Evolutionary conservation across 2,113 vertebrate genomes (phyloP), one percentile per base, ranked within the genome.

Genomic region (Myotis davidii): DNA sequence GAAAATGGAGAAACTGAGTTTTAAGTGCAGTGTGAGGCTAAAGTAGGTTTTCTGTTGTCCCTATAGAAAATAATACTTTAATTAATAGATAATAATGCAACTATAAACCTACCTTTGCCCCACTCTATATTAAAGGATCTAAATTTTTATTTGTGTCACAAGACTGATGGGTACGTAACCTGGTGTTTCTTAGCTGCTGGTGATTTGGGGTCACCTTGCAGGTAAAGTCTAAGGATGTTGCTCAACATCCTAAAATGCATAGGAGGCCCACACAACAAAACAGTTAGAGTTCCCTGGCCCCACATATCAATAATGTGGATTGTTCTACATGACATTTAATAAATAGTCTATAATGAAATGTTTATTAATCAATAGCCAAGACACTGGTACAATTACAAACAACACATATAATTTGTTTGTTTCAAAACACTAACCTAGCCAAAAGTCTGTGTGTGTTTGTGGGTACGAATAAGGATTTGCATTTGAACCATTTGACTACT

Each of bases 271-370:
- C 21, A 9, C 3, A 21, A 61, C 5, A 13, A 25, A 67, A 69
- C 10, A 2, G 0, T 18, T 3, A 0, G 14, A 1, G 0, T 27
- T 3, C 0, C 21, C 32, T 9, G 13, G 5, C 4, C 50, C 7
- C 42, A 76, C 13, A 29, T 18, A 39, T 69, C 76, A 83, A 0
- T 27, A 56, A 29, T 37, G 2, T 3, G 39, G 34, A 11, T 59
- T 64, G 81, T 76, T 39, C 29, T 61, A 7, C 27, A 27, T 52
- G n/a, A 50, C 6, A 69, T 82, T 39, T 39, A 16, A 42, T 74
- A 59, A 82, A 59, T 13, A 42, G 12, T 59, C 6, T 59, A 7
- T 87, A 45, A 65, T 29, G 25, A 56, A 34, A 54, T 27, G 34
- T 34, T 69, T 85, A 42, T 64, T 82, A 52, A 74, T 78, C 14